A percentile compares a stretch with the other conserved stretches of the same genome.
Conservation (phyloP, 2,113 vertebrate species). For the Bos javanicus region DNA sequence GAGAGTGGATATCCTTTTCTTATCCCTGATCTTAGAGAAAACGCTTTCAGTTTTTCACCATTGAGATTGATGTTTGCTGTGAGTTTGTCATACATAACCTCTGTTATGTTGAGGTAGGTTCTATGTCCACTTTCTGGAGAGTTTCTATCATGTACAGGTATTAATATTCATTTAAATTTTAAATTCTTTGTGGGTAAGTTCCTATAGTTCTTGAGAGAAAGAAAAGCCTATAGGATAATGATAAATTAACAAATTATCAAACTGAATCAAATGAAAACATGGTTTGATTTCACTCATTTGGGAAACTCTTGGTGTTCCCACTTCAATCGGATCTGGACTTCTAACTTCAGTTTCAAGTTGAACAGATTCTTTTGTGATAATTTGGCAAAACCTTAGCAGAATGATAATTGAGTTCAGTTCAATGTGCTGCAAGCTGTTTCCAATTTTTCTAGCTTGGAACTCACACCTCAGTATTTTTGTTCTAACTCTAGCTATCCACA, state of each 20-base stretch:
- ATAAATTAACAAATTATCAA: background rate
- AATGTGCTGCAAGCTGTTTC: background rate
- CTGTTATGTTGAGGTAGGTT: background rate
- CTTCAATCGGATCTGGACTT: background rate
- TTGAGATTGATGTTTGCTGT: background rate
- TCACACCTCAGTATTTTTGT: background rate
- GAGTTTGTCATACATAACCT: background rate
- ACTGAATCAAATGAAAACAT: slow-evolving; percentile 17
- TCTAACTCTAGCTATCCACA: background rate
- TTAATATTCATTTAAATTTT: background rate
- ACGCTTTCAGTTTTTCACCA: background rate
- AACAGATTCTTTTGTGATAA: slow-evolving; percentile 22
- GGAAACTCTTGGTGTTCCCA: background rate
- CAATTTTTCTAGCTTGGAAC: background rate
- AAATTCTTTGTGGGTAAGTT: background rate
- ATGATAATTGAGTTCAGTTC: background rate
- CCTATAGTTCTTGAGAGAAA: background rate
- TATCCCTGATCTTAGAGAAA: background rate
- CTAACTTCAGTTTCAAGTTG: background rate
- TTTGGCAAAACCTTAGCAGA: background rate
- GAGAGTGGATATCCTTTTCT: background rate
- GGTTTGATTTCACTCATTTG: slow-evolving; percentile 6
- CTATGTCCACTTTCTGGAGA: background rate
- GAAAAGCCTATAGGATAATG: background rate
- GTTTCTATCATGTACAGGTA: background rate